Base-by-base conservation (phyloP, 2,888 invertebrate species). In the Drosophila phalerata region DNA sequence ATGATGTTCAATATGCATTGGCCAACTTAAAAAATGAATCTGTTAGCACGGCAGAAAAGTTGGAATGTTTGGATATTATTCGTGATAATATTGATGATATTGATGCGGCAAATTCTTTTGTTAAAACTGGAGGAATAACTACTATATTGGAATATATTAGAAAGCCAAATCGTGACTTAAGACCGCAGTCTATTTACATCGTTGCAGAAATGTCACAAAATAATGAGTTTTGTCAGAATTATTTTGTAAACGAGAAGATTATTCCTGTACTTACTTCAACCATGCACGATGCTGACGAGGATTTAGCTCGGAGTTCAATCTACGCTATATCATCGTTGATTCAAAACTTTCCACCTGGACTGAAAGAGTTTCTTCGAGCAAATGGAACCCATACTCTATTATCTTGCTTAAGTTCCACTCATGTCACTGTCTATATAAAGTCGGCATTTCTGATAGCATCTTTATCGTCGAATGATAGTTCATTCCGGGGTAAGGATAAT, bases 131-230 rank as follows among this genome's bases (percentile, higher is more conserved):
- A 15, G 90, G 88, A 11, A 66, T 68, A 3, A 34, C 43, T 5
- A 49, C 55, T 0, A 5, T 84, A 42, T 51, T 82, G 6, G 67
- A 71, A 4, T 68, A 49, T 10, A 62, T 82, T 10, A 56, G 48
- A 15, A 28, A 37, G 25, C 51, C 65, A 2, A 94, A 96, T 78
- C 91, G 93, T 0, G 93, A 94, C 17, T 93, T 98, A 0, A 93
- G 96, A 37, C 93, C 94, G 68, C 92, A 93, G 40, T 94, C 96
- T 2, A 95, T 96, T 11, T 94, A 95, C 30, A 92, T 97, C 13
- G 93, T 98, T 3, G 97, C 96, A 0, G 96, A 96, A 83, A 91
- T 97, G 64, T 95, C 96, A 37, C 98, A 98, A 92, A 97, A 98
- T 92, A 98, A 98, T 93, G 95, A 96, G 0, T 96, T 94, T 90